These are phyloP conservation scores for Poecilia latipinna DNA, from an alignment of 2,113 vertebrate genomes.

Conservation along the genomic window DNA sequence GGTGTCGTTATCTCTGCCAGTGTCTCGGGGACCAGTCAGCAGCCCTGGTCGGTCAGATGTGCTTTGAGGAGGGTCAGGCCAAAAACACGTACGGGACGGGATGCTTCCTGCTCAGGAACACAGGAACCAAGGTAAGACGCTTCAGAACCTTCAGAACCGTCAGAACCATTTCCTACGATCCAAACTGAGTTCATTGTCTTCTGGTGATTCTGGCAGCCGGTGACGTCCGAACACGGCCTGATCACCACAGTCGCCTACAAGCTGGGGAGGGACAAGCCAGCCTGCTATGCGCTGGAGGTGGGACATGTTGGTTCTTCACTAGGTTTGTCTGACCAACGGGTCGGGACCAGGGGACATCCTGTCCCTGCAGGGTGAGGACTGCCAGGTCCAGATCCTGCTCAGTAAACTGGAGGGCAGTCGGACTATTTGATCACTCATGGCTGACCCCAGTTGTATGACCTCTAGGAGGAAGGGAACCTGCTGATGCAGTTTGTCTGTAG, in stretches of 20 bases:
- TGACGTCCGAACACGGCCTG: conserved; percentile 93
- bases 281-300: conserved; percentile 92
- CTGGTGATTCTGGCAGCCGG: conserved; percentile 71
- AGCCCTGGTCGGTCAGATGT: conserved; percentile 97
- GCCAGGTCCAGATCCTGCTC: too few species aligned
- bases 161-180: not conserved
- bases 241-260: conserved; percentile 95
- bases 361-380: too few species aligned
- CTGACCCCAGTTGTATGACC: too few species aligned
- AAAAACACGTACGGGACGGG: conserved; percentile 99
- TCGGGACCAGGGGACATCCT: too few species aligned
- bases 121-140: conserved; percentile 87
- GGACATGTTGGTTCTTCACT: not conserved
- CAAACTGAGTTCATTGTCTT: too few species aligned
- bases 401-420: too few species aligned
- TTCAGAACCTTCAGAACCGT: not conserved
- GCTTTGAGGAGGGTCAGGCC: conserved; percentile 91
- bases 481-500: too few species aligned
- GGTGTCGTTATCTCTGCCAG: conserved; percentile 69
- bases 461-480: too few species aligned
- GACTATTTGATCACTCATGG: too few species aligned
- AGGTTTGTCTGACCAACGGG: not conserved
- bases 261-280: conserved; percentile 88
- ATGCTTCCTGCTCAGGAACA: conserved; percentile 95
- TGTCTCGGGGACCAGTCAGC: conserved; percentile 98